Conservation (phyloP, 2,113 vertebrate species). For the Chelonoidis abingdonii region DNA sequence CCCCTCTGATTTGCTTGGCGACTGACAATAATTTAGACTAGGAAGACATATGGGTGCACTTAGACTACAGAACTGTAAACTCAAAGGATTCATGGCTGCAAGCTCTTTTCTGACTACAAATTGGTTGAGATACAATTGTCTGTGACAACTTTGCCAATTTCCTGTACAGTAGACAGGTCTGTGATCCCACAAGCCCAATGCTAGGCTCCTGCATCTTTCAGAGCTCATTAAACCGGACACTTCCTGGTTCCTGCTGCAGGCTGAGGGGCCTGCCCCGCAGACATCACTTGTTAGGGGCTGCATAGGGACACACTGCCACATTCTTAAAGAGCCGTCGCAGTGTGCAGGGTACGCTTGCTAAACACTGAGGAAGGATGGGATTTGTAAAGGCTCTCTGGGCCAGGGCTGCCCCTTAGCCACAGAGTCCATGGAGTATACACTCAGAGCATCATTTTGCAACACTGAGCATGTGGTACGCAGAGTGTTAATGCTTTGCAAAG, state of each 20-base stretch:
- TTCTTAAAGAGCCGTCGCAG: neutral
- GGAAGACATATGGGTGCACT: neutral
- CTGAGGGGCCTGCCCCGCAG: neutral
- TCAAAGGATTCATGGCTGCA: neutral
- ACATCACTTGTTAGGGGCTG: neutral
- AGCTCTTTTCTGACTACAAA: constrained; percentile 6
- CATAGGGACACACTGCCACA: neutral
- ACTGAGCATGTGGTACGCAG: too few relatives aligned
- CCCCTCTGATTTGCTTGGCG: neutral
- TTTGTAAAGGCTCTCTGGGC: neutral
- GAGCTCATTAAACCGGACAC: neutral
- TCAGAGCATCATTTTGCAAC: neutral
- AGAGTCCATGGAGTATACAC: neutral
- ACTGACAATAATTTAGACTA: neutral
- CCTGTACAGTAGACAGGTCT: rapidly evolving
- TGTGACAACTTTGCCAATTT: neutral
- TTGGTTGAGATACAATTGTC: constrained; percentile 32
- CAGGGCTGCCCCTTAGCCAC: too few relatives aligned
- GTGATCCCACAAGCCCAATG: neutral
- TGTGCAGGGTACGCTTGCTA: neutral
- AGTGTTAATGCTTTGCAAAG: too few relatives aligned
- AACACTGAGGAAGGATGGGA: neutral
- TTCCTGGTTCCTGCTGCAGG: neutral
- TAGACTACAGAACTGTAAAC: neutral
- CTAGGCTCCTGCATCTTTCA: neutral